Percentiles rank a stretch among this genome's conserved stretches.
Conservation (phyloP, 2,888 invertebrate species). For the Eupithecia tripunctaria region DNA sequence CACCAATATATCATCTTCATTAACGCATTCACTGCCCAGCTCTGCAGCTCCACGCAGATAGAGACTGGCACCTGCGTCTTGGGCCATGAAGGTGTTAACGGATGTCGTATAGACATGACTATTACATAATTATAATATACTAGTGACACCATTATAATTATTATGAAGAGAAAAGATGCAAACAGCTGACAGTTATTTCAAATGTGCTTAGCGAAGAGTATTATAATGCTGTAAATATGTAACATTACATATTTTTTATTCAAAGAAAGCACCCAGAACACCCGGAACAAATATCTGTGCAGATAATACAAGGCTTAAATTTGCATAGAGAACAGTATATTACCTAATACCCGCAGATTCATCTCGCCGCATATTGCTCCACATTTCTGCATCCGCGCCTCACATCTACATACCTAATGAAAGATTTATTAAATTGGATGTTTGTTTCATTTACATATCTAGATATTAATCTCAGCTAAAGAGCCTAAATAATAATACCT, state of each 20-base stretch:
- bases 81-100: no score
- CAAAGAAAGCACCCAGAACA: neutral
- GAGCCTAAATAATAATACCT: neutral
- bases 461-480: neutral
- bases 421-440: neutral
- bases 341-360: neutral
- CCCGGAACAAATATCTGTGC: neutral
- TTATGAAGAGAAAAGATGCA: no score
- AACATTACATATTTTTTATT: neutral
- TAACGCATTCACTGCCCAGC: no score
- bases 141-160: no score
- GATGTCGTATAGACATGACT: no score
- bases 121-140: no score
- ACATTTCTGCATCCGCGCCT: neutral
- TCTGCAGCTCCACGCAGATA: no score
- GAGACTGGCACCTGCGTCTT: no score
- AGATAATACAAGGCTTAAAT: neutral
- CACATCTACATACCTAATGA: conserved; percentile 9
- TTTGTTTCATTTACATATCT: neutral
- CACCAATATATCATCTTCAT: no score
- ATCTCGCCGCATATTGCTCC: neutral
- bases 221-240: no score
- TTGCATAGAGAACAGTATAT: conserved; percentile 1
- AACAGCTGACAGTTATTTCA: no score
- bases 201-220: no score